Evolutionary conservation across 2,888 invertebrate species (phyloP), one percentile per base, ranked within the genome.

Genomic region (Drosophila sordidula): DNA sequence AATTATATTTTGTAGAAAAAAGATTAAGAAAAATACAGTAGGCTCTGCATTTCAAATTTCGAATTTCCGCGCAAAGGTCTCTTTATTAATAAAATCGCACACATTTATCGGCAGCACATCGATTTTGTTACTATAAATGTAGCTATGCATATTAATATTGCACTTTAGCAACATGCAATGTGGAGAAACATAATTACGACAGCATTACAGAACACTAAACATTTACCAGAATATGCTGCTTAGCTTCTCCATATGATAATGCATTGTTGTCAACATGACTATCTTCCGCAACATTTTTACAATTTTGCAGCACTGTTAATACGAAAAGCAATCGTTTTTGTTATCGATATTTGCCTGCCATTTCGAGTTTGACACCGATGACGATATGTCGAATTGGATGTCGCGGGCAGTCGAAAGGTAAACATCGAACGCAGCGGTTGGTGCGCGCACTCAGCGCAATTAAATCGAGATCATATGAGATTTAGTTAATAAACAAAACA

Each of bases 401-500:
- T 54, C 56, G 63, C 81, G 78, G 55, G 51, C 79, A 78, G 67
- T 81, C 55, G 71, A 45, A 45, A 61, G 39, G 54, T 58, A 63
- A 65, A 70, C 58, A 56, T 66, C 63, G 64, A 51, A 64, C 72
- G 58, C 25, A 42, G 22, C 58, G 68, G 76, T 72, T 38, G 68
- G 49, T 42, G 62, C 25, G 80, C 76, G 80, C 56, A 68, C 32
- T 52, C 12, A 54, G 65, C 66, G 77, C 63, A 51, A 32, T 57
- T 54, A 32, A 32, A 25, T 58, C 32, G 56, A 68, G 69, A 75
- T 52, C 54, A 62, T 6, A 61, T 52, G 36, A 65, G 70, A 58
- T 50, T 47, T 59, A 56, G 45, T 56, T 50, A 52, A 61, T 64
- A 61, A 81, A 78, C 78, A 78, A 75, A 65, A 84, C 59, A 80